Percentiles rank a stretch among this genome's conserved stretches.
These are phyloP conservation scores for Agapornis roseicollis DNA, from an alignment of 2,113 vertebrate species.

Conservation along the genomic window DNA sequence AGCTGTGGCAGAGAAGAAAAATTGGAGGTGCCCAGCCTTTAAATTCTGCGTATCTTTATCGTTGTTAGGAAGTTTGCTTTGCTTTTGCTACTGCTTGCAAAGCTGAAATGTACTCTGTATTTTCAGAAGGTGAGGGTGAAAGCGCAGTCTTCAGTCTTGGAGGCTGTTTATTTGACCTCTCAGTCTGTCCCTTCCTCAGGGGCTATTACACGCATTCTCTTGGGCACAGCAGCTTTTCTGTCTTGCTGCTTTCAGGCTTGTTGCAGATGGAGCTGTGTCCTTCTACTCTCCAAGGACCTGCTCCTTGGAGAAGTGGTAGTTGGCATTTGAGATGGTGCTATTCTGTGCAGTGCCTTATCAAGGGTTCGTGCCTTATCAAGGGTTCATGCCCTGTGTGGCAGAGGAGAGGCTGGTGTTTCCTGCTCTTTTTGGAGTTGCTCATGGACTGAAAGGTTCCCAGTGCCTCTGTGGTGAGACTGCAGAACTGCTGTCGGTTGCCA, in stretches of 20 bases:
- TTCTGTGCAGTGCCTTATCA: rapidly evolving
- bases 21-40: background rate
- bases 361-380: background rate
- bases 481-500: rapidly evolving
- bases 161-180: background rate
- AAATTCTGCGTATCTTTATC: background rate
- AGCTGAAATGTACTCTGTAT: background rate
- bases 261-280: rapidly evolving
- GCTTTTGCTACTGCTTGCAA: background rate
- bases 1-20: background rate
- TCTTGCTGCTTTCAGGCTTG: background rate
- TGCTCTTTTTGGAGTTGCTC: background rate
- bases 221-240: rapidly evolving
- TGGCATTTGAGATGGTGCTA: background rate
- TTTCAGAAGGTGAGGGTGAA: background rate
- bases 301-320: rapidly evolving
- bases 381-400: rapidly evolving
- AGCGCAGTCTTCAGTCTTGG: too few species aligned
- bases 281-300: rapidly evolving
- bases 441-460: rapidly evolving
- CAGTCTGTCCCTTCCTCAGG: background rate
- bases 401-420: too few species aligned
- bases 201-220: rapidly evolving
- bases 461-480: rapidly evolving
- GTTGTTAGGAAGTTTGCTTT: background rate